Conservation (phyloP, 1,140 invertebrate genomes). For the Bombus sibiricus region DNA sequence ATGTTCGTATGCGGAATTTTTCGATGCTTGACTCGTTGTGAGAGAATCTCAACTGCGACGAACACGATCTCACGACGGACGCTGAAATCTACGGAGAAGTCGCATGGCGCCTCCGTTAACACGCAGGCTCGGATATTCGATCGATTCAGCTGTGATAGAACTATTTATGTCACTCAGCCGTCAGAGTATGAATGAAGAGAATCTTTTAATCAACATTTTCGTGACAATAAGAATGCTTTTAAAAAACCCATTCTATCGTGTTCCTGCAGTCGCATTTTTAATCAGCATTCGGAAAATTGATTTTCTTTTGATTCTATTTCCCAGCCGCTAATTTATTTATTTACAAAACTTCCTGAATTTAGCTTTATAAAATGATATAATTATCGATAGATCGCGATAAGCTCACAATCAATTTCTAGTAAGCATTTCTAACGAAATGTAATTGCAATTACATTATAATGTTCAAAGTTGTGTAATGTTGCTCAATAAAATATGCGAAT, state of each 20-base stretch:
- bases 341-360: background rate
- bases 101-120: conserved; percentile 46
- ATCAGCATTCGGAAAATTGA: background rate
- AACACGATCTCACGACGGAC: conserved; percentile 37
- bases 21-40: background rate
- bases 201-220: background rate
- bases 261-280: background rate
- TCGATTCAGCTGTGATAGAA: conserved; percentile 55
- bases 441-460: background rate
- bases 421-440: background rate
- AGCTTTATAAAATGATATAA: background rate
- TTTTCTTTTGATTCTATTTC: background rate
- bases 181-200: conserved; percentile 44
- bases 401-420: background rate
- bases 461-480: background rate
- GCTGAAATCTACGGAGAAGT: conserved; percentile 38
- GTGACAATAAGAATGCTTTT: background rate
- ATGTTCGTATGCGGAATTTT: background rate
- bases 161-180: conserved; percentile 52
- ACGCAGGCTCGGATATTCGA: conserved; percentile 56
- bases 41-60: conserved; percentile 10
- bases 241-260: background rate
- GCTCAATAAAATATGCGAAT: background rate
- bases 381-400: conserved; percentile 16
- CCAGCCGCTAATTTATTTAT: background rate